Base-by-base conservation (phyloP, 2,797 vertebrate genomes). In the Borostomias antarcticus region DNA sequence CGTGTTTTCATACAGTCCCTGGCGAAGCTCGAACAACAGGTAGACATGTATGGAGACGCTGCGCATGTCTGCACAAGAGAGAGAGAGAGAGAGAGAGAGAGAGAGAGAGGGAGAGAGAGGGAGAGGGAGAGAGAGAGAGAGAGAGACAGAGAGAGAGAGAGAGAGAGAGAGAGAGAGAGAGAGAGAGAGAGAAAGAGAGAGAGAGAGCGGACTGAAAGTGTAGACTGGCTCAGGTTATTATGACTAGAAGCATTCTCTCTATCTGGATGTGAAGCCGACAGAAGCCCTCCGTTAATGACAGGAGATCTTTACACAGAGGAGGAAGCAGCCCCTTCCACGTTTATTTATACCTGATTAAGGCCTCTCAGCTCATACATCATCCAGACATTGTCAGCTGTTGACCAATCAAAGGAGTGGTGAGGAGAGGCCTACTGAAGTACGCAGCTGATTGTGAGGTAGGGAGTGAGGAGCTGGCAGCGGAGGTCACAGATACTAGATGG, bases 1-100 rank as follows among this genome's bases (percentile, higher is more conserved):
- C 70, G 65, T 30, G 47, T 23, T 13, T 43, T 73, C 72, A 80
- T 81, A 70, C 63, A 53, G 78, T 82, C 79, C 80, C 80, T 67
- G 48, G 64, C 64, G 61, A 57, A 60, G 45, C 65, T 45, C 58
- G 54, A 13, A 40, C 45, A 58, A 40, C 33, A 25, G 50, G 52
- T 58, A 54, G 67, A 35, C 30, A 59, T 57, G 17, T 9, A 40
- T 30, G 66, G 47, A 63, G 5, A n/a, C 19, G 45, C 2, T 2
- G 45, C 19, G 45, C 8, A 7, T 48, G n/a, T 19, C 3, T 48
- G 45, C 0, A 17, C 45, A 76, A 40, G 72, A 75, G 69, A 48
- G 69, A 58, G 37, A 75, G 70, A 71, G 67, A 51, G 50, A 64
- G 67, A 66, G 66, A 43, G 62, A 71, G 11, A 13, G 37, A 60